Conservation (phyloP, 2,797 vertebrate genomes). For the Malurus leucopterus region DNA sequence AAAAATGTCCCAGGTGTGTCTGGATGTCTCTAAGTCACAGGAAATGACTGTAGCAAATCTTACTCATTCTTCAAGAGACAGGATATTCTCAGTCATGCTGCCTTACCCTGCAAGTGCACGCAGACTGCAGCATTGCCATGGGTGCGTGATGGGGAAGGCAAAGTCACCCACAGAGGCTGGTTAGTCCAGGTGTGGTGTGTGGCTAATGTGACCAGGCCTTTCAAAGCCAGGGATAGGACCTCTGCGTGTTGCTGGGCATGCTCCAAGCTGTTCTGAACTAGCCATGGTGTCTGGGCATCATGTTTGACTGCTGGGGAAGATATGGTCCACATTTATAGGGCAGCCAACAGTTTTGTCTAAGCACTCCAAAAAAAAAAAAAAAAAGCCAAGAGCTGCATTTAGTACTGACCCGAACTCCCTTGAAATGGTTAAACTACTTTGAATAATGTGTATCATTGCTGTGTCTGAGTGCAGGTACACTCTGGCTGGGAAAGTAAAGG, state of each 20-base stretch:
- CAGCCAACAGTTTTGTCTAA: not conserved
- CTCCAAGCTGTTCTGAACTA: not conserved
- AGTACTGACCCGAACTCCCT: not conserved
- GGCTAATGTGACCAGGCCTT: not conserved
- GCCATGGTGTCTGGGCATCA: not conserved
- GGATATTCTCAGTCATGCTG: not conserved
- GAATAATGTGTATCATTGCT: not conserved
- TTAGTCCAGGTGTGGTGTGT: not conserved
- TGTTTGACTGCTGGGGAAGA: not conserved
- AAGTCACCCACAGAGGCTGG: not conserved
- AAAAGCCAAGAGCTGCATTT: not conserved
- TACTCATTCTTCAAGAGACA: not conserved
- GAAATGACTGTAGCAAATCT: not conserved
- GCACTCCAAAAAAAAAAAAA: not conserved
- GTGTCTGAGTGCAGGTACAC: not conserved
- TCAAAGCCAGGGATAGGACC: not conserved
- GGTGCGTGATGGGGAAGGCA: not conserved
- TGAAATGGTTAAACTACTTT: not conserved
- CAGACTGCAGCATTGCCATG: not conserved
- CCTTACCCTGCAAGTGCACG: not conserved
- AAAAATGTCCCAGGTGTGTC: not conserved
- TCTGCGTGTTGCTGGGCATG: rapidly evolving
- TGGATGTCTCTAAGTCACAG: not conserved
- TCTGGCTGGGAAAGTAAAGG: not conserved
- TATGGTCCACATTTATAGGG: not conserved